Evolutionary conservation across 2,888 invertebrate species (phyloP).

Genomic region (Epistrophe grossulariae): DNA sequence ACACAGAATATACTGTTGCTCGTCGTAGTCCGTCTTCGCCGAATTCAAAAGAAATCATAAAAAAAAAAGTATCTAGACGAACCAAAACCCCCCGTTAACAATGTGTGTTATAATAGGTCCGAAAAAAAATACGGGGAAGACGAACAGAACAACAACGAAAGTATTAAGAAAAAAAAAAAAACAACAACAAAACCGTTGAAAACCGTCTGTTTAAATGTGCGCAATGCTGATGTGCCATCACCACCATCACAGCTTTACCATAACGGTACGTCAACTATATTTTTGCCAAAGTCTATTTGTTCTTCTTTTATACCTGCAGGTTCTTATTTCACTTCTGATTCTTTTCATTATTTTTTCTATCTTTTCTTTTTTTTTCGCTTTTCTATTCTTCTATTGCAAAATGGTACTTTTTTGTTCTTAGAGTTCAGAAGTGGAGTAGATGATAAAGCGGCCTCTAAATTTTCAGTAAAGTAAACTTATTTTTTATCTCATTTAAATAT

Average conservation of each 20-base stretch:
- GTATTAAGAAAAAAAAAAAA: neutral
- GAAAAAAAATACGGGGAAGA: conserved; percentile 37
- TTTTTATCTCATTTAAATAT: too few relatives aligned
- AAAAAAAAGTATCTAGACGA: conserved; percentile 6
- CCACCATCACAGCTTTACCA: conserved; percentile 56
- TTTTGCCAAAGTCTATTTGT: conserved; percentile 4
- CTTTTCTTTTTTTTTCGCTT: conserved; percentile 37
- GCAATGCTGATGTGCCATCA: conserved; percentile 31
- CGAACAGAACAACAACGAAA: neutral
- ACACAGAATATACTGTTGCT: neutral
- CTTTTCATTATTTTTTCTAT: conserved; percentile 30
- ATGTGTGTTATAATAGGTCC: conserved; percentile 53
- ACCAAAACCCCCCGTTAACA: conserved; percentile 1
- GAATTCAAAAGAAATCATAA: conserved; percentile 59
- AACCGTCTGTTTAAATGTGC: conserved; percentile 51
- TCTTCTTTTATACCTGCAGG: conserved; percentile 16
- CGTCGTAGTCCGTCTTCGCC: conserved; percentile 36
- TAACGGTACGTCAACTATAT: conserved; percentile 65
- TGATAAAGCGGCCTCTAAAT: neutral
- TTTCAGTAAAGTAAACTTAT: too few relatives aligned
- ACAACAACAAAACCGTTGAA: conserved; percentile 60
- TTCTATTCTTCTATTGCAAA: conserved; percentile 34
- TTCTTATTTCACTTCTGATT: conserved; percentile 57
- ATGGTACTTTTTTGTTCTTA: neutral
- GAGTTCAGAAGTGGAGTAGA: neutral